Percentiles rank a stretch among this genome's conserved stretches.
phyloP scores from a whole-genome alignment of 2,113 vertebrate species.

The Chionodraco myersi region DNA sequence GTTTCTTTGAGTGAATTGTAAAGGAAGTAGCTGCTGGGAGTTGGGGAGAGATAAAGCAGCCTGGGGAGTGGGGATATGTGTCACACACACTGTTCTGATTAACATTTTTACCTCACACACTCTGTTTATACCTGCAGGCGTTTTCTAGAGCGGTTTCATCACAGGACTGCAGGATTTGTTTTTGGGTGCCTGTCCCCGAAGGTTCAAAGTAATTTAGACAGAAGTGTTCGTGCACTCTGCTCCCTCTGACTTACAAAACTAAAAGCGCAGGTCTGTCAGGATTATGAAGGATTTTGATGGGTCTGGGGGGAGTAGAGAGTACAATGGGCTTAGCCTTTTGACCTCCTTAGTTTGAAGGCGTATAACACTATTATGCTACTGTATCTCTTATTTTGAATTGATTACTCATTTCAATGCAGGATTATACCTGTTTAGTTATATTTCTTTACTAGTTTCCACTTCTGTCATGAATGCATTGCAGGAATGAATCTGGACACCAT shows the following conservation, averaged over 20 bases:
- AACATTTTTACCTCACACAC: conserved; percentile 24
- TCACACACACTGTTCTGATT: conserved; percentile 57
- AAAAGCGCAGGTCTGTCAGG: conserved; percentile 3
- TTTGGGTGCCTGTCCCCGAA: conserved; percentile 40
- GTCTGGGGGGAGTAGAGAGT: conserved; percentile 11
- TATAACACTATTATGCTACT: not conserved
- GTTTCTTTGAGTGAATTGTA: conserved; percentile 20
- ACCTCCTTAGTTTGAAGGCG: not conserved
- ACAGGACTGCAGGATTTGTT: conserved; percentile 46
- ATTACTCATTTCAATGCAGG: no score
- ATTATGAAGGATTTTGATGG: conserved; percentile 25
- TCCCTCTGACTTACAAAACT: conserved; percentile 17
- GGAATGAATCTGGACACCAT: not conserved
- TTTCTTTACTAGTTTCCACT: not conserved
- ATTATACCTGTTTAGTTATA: not conserved
- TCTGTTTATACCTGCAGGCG: conserved; percentile 55
- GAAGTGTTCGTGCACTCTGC: conserved; percentile 35
- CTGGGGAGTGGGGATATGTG: conserved; percentile 27
- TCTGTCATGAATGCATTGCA: not conserved
- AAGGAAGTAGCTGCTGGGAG: conserved; percentile 31
- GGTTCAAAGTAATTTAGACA: conserved; percentile 45
- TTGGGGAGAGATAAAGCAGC: conserved; percentile 14
- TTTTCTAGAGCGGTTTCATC: conserved; percentile 38
- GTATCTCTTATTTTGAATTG: not conserved
- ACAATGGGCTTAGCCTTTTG: not conserved